Conservation (phyloP, 2,888 invertebrate species). For the Xestoiulus laeticollis region DNA sequence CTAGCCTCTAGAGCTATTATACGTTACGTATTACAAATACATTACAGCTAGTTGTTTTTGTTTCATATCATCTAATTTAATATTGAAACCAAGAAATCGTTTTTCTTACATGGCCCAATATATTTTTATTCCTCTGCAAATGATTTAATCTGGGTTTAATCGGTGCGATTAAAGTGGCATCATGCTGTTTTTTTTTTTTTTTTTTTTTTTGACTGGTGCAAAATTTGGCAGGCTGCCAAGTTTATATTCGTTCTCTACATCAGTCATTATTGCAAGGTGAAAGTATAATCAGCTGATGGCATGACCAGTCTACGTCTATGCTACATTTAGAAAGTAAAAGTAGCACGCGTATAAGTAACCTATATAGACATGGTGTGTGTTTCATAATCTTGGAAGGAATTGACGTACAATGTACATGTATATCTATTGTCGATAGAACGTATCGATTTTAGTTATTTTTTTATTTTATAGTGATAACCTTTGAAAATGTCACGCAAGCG, state of each 20-base stretch:
- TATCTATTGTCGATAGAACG: neutral
- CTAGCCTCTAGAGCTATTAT: too few species aligned
- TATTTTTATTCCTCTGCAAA: neutral
- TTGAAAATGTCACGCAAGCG: slow-evolving; percentile 42
- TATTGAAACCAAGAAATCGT: too few species aligned
- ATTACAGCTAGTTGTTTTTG: too few species aligned
- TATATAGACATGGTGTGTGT: neutral
- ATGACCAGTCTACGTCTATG: neutral
- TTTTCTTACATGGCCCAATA: neutral
- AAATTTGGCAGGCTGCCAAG: neutral
- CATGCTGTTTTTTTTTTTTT: slow-evolving; percentile 35
- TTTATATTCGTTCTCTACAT: neutral
- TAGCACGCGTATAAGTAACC: neutral
- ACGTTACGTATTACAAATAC: too few species aligned
- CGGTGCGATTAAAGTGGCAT: neutral
- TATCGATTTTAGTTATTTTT: neutral
- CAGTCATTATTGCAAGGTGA: neutral
- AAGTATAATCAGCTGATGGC: neutral
- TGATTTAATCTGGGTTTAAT: neutral
- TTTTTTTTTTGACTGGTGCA: neutral
- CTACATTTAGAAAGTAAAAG: neutral
- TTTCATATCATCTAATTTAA: too few species aligned
- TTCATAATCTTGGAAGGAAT: neutral
- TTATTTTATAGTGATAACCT: slow-evolving; percentile 43
- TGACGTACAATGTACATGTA: too few species aligned